Evolutionary conservation across 2,797 vertebrate species (phyloP), one percentile per base, ranked within the genome.

Genomic region (Pangasius mekongensis): DNA sequence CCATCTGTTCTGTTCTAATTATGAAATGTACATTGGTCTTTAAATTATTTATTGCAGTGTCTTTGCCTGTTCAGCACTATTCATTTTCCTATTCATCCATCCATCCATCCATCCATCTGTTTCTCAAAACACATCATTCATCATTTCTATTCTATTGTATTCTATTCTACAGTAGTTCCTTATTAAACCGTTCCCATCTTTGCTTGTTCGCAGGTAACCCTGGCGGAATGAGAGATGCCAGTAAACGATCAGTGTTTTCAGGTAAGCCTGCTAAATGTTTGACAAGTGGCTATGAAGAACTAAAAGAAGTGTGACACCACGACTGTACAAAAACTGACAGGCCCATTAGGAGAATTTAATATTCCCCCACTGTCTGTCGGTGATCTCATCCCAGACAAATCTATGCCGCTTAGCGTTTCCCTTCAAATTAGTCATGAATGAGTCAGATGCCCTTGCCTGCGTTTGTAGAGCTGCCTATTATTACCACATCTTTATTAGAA

Each of bases 221-320:
- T 49, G 90, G 87, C 33, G 93, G 93, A 91, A 92, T 94, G 83
- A 92, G 94, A 89, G 96, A 96, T 87, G 91, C 93, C 92, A 96
- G 88, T 89, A 96, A 95, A 89, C 95, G 96, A 93, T 96, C 96
- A 1, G 94, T 96, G 92, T 96, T 97, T 95, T 97, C 96, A 96
- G 96, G 96, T 97, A 89, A 93, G 95, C 43, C 33, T 78, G 49
- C 83, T 84, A 14, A 24, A 67, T 7, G 62, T 30, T 22, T 66
- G 81, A 11, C 0, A 30, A 16, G 39, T 49, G 36, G 20, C 66
- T 84, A 22, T 3, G 5, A 43, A 30, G 4, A 27, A 54, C 62
- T 36, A 1, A 74, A 74, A 58, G 54, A 47, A 60, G 20, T 16
- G 18, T 5, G 3, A 84, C 80, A 43, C 58, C 33, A 18, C 24